These are phyloP conservation scores for Caerostris extrusa DNA, from an alignment of 1,140 invertebrate genomes.

Conservation along the genomic window DNA sequence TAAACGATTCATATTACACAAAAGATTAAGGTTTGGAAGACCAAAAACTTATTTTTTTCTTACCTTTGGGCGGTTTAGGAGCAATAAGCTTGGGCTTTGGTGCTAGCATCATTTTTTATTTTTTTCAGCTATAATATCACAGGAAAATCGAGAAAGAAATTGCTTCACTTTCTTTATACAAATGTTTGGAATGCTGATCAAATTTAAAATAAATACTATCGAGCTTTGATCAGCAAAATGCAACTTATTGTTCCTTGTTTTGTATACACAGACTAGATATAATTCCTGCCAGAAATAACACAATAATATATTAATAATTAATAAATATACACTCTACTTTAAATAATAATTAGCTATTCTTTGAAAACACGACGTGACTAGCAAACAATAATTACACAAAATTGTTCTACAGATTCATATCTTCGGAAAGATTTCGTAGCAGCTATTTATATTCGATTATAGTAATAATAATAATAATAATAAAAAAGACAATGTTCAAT, in stretches of 20 bases:
- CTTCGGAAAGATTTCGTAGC: neutral
- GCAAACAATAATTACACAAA: neutral
- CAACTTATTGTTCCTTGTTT: neutral
- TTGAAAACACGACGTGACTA: conserved; percentile 32
- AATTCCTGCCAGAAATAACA: neutral
- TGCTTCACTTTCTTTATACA: neutral
- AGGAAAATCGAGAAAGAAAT: neutral
- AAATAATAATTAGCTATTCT: neutral
- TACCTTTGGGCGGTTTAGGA: conserved; percentile 71
- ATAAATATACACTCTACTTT: conserved; percentile 36
- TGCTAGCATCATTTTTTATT: conserved; percentile 67
- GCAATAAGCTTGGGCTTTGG: conserved; percentile 72
- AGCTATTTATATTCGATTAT: neutral
- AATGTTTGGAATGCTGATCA: neutral
- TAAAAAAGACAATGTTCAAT: neutral
- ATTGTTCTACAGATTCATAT: neutral
- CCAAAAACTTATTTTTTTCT: neutral
- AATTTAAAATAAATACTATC: neutral
- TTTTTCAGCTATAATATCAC: conserved; percentile 30
- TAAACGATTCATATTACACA: too few relatives aligned
- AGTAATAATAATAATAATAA: too few relatives aligned
- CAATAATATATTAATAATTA: conserved; percentile 11
- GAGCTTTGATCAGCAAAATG: conserved; percentile 1
- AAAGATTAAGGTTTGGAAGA: too few relatives aligned
- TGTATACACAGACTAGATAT: neutral